A percentile compares a stretch with the other conserved stretches of the same genome.
Conservation (phyloP, 2,888 invertebrate genomes). For the Tuta absoluta region DNA sequence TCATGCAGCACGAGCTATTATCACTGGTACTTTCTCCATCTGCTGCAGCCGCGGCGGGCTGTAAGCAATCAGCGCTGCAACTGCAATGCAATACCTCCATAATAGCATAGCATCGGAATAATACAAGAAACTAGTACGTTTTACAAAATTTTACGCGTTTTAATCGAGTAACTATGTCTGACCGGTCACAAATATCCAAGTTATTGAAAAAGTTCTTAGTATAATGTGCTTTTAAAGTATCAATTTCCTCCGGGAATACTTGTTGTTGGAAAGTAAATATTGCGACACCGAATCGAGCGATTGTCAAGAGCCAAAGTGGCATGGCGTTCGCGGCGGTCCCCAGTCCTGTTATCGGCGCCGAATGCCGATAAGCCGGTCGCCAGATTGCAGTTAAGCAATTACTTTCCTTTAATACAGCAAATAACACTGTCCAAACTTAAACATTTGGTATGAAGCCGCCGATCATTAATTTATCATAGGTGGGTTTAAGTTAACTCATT, state of each 20-base stretch:
- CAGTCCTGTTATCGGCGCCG: slow-evolving; percentile 40
- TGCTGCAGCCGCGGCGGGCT: slow-evolving; percentile 31
- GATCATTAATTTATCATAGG: not conserved
- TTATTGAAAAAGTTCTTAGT: not conserved
- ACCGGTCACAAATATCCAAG: no score
- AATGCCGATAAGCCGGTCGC: slow-evolving; percentile 41
- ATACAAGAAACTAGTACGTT: not conserved
- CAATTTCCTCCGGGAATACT: not conserved
- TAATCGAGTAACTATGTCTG: no score
- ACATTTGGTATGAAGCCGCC: slow-evolving; percentile 42
- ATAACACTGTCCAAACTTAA: slow-evolving; percentile 35
- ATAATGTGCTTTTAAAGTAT: not conserved
- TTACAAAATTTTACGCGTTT: slow-evolving; percentile 6
- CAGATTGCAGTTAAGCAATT: slow-evolving; percentile 41
- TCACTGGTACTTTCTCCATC: slow-evolving; percentile 51
- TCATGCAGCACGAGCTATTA: slow-evolving; percentile 40
- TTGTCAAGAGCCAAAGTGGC: not conserved
- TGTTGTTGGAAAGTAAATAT: slow-evolving; percentile 9
- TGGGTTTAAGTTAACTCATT: not conserved
- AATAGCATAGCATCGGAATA: not conserved
- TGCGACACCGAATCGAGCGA: not conserved
- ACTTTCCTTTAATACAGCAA: slow-evolving; percentile 50
- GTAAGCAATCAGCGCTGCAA: slow-evolving; percentile 25
- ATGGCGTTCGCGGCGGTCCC: slow-evolving; percentile 23
- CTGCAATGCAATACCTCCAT: slow-evolving; percentile 23